Evolutionary conservation across 2,113 vertebrate genomes (phyloP), one percentile per base, ranked within the genome.

Genomic region (Oophaga pumilio): DNA sequence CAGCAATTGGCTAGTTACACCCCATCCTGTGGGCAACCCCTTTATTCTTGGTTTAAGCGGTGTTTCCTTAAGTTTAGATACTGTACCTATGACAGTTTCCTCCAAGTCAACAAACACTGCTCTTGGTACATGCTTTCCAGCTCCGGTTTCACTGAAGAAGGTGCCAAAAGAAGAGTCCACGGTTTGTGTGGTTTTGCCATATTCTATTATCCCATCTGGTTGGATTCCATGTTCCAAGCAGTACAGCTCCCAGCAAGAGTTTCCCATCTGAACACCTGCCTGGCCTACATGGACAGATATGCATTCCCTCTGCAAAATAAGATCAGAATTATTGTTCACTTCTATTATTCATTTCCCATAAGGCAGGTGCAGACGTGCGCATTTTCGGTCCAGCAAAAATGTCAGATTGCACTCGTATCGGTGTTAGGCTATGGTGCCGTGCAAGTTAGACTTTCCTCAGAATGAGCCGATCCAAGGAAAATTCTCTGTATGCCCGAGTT

Each of bases 221-320:
- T 93, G 91, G 85, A 94, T 91, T 26, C 87, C 90, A 0, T 91
- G 92, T 85, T 93, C 78, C 20, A 94, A 89, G 85, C 94, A 94
- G 89, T 93, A 95, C 18, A 94, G 93, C 87, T 95, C 94, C 94
- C 94, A 95, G 90, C 94, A 95, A 86, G 92, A 90, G 59, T 93
- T 94, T 26, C 94, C 93, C 89, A 91, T 94, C 91, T 94, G 91
- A 68, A 91, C 92, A 18, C 92, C 93, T 24, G 92, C 92, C 85
- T 93, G 86, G 80, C 86, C 86, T 83, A 88, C 71, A 56, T 88
- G 86, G 71, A 88, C 18, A 83, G 86, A 88, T 53, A 88, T 83
- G 20, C 86, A 88, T 83, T 88, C 86, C 49, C 86, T 88, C 86
- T 88, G 80, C 4, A 74, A 82, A 17, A 50, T 49, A 74, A 73